Evolutionary conservation across 1,140 invertebrate species (phyloP).

Genomic region (Drosophila grimshawi): DNA sequence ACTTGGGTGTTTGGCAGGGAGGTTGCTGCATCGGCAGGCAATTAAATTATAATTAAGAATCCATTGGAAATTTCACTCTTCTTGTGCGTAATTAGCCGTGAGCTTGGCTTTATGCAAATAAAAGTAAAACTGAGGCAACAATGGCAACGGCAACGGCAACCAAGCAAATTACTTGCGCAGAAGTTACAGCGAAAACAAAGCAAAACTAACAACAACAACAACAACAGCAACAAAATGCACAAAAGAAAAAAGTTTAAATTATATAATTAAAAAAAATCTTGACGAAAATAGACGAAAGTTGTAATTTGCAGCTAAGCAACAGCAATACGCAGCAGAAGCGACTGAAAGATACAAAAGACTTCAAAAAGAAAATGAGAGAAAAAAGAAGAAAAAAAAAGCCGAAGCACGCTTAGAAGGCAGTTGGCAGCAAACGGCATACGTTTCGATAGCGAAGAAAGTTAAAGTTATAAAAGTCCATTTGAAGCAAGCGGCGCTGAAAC

Average conservation of each 20-base stretch:
- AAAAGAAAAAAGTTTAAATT: slow-evolving; percentile 72
- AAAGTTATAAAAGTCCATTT: slow-evolving; percentile 75
- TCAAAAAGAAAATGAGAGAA: slow-evolving; percentile 7
- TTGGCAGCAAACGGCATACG: slow-evolving; percentile 31
- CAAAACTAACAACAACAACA: slow-evolving; percentile 28
- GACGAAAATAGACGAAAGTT: slow-evolving; percentile 83
- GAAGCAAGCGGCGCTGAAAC: slow-evolving; percentile 41
- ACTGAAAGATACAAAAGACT: slow-evolving; percentile 1
- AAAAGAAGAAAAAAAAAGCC: slow-evolving; percentile 30
- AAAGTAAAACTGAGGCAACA: slow-evolving; percentile 73
- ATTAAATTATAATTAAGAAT: slow-evolving; percentile 82
- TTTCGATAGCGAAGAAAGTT: slow-evolving; percentile 65
- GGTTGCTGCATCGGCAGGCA: slow-evolving; percentile 11
- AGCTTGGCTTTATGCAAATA: slow-evolving; percentile 67
- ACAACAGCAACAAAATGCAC: slow-evolving; percentile 26
- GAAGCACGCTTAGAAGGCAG: slow-evolving; percentile 64
- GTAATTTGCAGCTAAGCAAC: slow-evolving; percentile 68
- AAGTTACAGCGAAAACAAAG: slow-evolving; percentile 64
- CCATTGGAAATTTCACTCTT: slow-evolving; percentile 72
- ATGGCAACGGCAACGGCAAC: not conserved
- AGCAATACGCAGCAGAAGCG: slow-evolving; percentile 22
- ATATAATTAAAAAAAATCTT: slow-evolving; percentile 83
- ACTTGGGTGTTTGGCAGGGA: slow-evolving; percentile 3
- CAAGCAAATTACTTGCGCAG: slow-evolving; percentile 39
- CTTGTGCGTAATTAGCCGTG: slow-evolving; percentile 69